Evolutionary conservation across 2,888 invertebrate species (phyloP), one percentile per base, ranked within the genome.

Genomic region (Noctua janthe): DNA sequence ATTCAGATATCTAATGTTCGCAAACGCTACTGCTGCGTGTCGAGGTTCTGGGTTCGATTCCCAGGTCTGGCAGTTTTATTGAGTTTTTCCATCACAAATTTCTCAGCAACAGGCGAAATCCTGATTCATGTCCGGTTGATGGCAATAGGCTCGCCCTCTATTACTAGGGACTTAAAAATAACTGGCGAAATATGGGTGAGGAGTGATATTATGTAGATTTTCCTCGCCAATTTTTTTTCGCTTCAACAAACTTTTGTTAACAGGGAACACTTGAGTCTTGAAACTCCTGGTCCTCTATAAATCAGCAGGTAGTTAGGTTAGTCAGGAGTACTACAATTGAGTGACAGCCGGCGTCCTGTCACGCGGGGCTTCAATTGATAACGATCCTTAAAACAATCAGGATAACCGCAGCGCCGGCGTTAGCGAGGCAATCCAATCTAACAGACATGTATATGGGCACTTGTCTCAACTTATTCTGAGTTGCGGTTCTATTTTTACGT

Each of bases 371-470:
- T 87, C 78, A 90, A 87, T 90, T 88, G 90, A 81, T 85, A 83
- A 90, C 71, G 81, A 84, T 82, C 81, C 78, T 83, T 87, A 86
- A 85, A 90, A 90, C 90, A 88, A 87, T 83, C 77, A 82, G 69
- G 78, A 78, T 54, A 64, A 54, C 59, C 69, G 59, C 82, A 82
- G 90, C 90, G 90, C 90, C 90, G 91, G 90, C 91, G 90, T 88
- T 84, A 84, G 75, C 56, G 81, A 81, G 74, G 74, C 84, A 81
- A 78, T 81, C 71, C 80, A 81, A 86, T 87, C 71, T 88, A 81
- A 67, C 76, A 51, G 62, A 80, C 70, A 39, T 80, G 71, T 74
- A 70, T 77, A 67, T 62, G 62, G 66, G 62, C 47, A 73, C 67
- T 70, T 80, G 79, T 89, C 82, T 73, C 72, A 82, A 82, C 70